Conservation (phyloP, 2,888 invertebrate genomes). For the Trichogramma evanescens region DNA sequence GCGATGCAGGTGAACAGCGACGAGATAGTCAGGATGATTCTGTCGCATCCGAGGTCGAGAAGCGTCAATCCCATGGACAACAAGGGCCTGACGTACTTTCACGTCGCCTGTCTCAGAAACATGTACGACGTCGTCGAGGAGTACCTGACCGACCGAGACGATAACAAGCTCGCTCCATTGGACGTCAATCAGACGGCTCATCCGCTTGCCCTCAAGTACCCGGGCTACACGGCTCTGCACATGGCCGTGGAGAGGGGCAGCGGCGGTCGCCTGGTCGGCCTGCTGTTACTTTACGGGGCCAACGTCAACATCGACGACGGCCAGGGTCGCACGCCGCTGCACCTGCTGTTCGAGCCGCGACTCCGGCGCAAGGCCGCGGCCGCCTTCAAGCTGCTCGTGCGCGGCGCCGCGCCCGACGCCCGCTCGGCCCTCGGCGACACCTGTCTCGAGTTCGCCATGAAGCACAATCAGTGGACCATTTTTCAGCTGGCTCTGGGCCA, state of each 20-base stretch:
- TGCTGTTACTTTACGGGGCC: background rate
- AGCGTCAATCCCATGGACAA: conserved; percentile 1
- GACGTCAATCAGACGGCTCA: background rate
- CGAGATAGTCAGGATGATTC: background rate
- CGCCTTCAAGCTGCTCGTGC: background rate
- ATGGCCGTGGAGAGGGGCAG: background rate
- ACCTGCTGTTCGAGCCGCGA: background rate
- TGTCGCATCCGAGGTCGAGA: background rate
- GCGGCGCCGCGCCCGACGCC: background rate
- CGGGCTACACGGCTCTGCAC: background rate
- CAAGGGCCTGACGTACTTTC: conserved; percentile 3
- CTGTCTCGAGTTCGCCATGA: background rate
- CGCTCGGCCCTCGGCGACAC: background rate
- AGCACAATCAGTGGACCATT: background rate
- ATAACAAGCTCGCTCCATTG: background rate
- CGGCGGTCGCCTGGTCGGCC: background rate
- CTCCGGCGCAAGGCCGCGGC: background rate
- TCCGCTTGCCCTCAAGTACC: background rate
- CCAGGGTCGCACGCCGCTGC: background rate
- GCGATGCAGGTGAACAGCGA: background rate
- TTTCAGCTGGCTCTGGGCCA: background rate
- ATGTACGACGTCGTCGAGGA: background rate
- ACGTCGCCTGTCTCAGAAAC: background rate
- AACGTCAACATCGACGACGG: background rate
- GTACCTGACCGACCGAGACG: background rate